Percentiles rank a stretch among this genome's conserved stretches.
Evolutionary conservation across 2,113 vertebrate genomes (phyloP).

Genomic region (Nestor notabilis): DNA sequence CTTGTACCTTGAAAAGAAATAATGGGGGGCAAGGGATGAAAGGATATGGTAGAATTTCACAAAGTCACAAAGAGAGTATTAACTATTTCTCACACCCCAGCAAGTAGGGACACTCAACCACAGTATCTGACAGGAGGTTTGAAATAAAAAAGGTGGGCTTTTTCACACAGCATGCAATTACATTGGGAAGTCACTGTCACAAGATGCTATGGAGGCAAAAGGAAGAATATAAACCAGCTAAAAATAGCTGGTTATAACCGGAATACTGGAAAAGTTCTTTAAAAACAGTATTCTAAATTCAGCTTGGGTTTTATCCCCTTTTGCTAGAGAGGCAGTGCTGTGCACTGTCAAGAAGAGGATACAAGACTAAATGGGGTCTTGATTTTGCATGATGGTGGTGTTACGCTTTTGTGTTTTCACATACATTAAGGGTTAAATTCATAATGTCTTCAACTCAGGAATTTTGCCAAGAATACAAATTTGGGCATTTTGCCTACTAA

Average conservation of each 20-base stretch:
- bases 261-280: background rate
- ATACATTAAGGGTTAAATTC: conserved; percentile 1
- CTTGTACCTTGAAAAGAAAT: background rate
- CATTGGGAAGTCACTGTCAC: background rate
- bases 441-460: background rate
- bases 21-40: rapidly evolving
- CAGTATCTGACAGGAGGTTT: background rate
- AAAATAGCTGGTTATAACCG: background rate
- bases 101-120: rapidly evolving
- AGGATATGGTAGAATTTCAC: background rate
- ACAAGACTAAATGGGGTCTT: background rate
- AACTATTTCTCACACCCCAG: background rate
- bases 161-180: background rate
- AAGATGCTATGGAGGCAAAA: background rate
- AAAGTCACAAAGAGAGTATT: background rate
- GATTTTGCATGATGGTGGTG: background rate
- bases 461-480: conserved; percentile 13
- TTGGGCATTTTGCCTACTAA: background rate
- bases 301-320: background rate
- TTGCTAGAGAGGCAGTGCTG: background rate
- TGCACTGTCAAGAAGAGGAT: background rate
- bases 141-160: background rate
- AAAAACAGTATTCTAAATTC: background rate
- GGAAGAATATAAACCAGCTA: background rate
- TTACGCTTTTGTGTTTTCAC: background rate